Percentiles rank a stretch among this genome's conserved stretches.
phyloP scores from a whole-genome alignment of 2,888 invertebrate species.

The Trissoscelio sp. region DNA sequence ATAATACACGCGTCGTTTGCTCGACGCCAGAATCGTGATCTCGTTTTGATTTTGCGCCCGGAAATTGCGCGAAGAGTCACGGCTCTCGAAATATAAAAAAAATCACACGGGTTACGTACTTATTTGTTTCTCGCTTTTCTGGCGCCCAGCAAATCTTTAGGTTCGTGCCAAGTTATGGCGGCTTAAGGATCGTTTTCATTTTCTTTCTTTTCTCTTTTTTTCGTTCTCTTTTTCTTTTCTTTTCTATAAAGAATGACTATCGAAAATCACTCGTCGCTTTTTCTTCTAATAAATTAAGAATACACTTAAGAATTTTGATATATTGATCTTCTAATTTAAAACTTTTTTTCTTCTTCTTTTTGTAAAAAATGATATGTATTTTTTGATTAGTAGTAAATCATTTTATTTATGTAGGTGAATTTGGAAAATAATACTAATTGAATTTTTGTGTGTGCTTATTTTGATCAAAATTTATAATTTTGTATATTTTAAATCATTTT shows the following conservation, averaged over 20 bases:
- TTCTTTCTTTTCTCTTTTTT: not conserved
- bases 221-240: not conserved
- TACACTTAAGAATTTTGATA: no score
- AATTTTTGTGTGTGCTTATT: no score
- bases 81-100: slow-evolving; percentile 25
- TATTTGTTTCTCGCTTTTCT: slow-evolving; percentile 23
- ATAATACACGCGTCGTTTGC: slow-evolving; percentile 80
- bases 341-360: not conserved
- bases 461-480: no score
- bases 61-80: slow-evolving; percentile 8
- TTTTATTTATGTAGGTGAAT: no score
- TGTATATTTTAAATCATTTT: no score
- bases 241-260: slow-evolving; percentile 48
- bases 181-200: slow-evolving; percentile 50
- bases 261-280: slow-evolving; percentile 57
- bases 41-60: slow-evolving; percentile 15
- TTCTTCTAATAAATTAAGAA: not conserved
- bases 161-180: slow-evolving; percentile 40
- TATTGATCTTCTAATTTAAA: no score
- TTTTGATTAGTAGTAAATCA: slow-evolving; percentile 4
- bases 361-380: slow-evolving; percentile 66
- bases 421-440: no score
- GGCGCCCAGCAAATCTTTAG: slow-evolving; percentile 47
- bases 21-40: slow-evolving; percentile 43
- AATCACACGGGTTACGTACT: not conserved